These are phyloP conservation scores for Agonopterix subpropinquella DNA, from an alignment of 2,888 invertebrate genomes.

Conservation along the genomic window DNA sequence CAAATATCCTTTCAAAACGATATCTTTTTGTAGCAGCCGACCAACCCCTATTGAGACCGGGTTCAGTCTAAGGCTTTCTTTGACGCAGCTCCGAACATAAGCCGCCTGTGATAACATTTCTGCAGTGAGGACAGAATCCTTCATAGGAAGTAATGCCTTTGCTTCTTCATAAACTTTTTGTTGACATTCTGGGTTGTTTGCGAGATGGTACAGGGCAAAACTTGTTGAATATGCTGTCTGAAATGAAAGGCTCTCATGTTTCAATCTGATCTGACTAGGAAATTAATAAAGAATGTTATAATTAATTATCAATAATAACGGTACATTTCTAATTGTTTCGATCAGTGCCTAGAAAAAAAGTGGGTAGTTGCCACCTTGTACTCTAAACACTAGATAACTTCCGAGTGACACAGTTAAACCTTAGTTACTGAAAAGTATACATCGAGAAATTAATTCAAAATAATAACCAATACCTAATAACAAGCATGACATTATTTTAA, in stretches of 20 bases:
- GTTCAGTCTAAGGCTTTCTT: conserved; percentile 88
- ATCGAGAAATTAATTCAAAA: too few species aligned
- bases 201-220: conserved; percentile 87
- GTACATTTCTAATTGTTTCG: too few species aligned
- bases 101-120: conserved; percentile 76
- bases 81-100: conserved; percentile 87
- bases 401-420: too few species aligned
- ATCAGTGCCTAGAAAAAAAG: too few species aligned
- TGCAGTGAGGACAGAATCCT: conserved; percentile 68
- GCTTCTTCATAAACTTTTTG: conserved; percentile 80
- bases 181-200: conserved; percentile 81
- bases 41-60: conserved; percentile 91
- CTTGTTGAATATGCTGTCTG: conserved; percentile 86
- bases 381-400: too few species aligned
- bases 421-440: too few species aligned
- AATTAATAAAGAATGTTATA: too few species aligned
- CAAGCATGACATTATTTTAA: too few species aligned
- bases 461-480: too few species aligned
- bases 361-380: too few species aligned
- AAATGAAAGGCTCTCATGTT: conserved; percentile 14
- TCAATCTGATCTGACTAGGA: too few species aligned
- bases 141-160: conserved; percentile 65
- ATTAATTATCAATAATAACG: too few species aligned
- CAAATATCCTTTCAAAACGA: conserved; percentile 81
- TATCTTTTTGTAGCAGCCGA: conserved; percentile 81